Base-by-base conservation (phyloP, 2,888 invertebrate genomes). In the Gortyna flavago region DNA sequence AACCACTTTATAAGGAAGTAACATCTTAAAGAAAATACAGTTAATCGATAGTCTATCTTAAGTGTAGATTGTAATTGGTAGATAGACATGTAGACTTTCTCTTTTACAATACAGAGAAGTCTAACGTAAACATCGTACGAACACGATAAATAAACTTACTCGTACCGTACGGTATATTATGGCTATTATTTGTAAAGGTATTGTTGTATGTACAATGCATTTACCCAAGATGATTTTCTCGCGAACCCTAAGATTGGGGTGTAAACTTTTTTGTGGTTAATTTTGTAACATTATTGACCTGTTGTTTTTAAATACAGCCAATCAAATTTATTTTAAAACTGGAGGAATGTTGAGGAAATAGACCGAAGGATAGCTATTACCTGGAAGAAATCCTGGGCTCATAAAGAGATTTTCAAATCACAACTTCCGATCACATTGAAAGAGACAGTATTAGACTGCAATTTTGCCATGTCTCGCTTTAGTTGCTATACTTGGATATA, bases 41-140 rank as follows among this genome's bases (percentile, higher is more conserved):
- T 67, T 85, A 72, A 85, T 83, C 77, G 72, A 81, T 54, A 73
- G 38, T 59, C 1, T 57, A 62, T 85, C 71, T 74, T 77, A 51
- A 62, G 70, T 74, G 67, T 70, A 78, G 69, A 86, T 83, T 86
- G 66, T 79, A 70, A 83, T 79, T 75, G 61, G 62, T 62, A 66
- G 64, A 18, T 44, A 67, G 41, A 81, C 68, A 41, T 44, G 62
- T 59, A 77, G 66, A 84, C 84, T 84, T 86, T 85, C 84, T 86
- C 85, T 85, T 85, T 85, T 72, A 62, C 78, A 75, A 81, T 67
- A 70, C 62, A 72, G 64, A 72, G 61, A 73, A 73, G 16, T 41
- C 32, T 64, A 81, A 74, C 70, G 72, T 77, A 72, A 81, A 85
- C 77, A 77, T 71, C 29, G 67, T 77, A 64, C 29, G 70, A 59